These are phyloP conservation scores for Oryzias melastigma DNA, from an alignment of 2,113 vertebrate species.

Conservation along the genomic window DNA sequence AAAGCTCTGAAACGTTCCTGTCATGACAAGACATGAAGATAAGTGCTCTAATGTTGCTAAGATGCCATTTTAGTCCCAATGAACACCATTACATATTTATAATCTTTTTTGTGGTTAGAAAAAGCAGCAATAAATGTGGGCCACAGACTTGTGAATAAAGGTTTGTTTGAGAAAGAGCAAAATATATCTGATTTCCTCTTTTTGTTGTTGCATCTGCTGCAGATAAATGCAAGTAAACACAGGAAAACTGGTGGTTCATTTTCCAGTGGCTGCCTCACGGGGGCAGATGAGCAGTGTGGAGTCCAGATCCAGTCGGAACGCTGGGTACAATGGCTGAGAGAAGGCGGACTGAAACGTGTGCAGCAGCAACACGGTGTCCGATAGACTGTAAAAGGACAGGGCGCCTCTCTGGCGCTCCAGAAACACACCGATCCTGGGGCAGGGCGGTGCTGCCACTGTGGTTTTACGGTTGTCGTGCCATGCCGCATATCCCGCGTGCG, in stretches of 20 bases:
- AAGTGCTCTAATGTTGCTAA: too few species aligned
- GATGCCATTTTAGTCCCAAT: too few species aligned
- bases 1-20: too few species aligned
- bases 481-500: conserved; percentile 67
- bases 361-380: conserved; percentile 60
- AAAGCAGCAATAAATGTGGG: too few species aligned
- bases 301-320: conserved; percentile 73
- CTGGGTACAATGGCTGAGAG: conserved; percentile 71
- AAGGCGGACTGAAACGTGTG: conserved; percentile 69
- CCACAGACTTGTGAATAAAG: too few species aligned
- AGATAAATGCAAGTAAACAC: background rate
- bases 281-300: conserved; percentile 68
- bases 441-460: conserved; percentile 65
- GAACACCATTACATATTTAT: too few species aligned
- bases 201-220: background rate
- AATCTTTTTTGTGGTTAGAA: too few species aligned
- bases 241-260: background rate
- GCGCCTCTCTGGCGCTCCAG: conserved; percentile 68
- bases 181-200: too few species aligned
- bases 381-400: conserved; percentile 72
- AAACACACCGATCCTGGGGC: conserved; percentile 67
- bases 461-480: conserved; percentile 76
- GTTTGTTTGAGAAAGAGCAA: too few species aligned
- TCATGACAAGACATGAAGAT: too few species aligned
- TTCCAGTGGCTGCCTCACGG: conserved; percentile 19